Evolutionary conservation across 2,888 invertebrate species (phyloP).

Genomic region (Phalera bucephala): DNA sequence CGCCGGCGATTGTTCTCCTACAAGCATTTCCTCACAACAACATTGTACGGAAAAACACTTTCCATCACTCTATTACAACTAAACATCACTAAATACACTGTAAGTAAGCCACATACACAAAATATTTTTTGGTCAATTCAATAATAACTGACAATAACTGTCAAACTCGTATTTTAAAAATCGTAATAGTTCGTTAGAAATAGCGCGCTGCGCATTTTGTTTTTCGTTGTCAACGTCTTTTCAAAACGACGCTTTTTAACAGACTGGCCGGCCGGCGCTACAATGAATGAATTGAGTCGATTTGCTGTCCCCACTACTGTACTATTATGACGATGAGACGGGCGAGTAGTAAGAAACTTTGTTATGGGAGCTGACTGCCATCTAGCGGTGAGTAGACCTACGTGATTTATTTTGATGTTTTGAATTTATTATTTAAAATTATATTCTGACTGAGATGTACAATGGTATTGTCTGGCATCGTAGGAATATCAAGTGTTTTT

Average conservation of each 20-base stretch:
- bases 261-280: constrained; percentile 56
- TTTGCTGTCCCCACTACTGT: constrained; percentile 42
- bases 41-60: constrained; percentile 59
- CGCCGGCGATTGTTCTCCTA: constrained; percentile 78
- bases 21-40: constrained; percentile 73
- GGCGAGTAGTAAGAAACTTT: constrained; percentile 32
- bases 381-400: constrained; percentile 30
- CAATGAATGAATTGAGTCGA: constrained; percentile 62
- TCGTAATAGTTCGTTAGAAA: constrained; percentile 72
- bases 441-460: too few relatives aligned
- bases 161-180: constrained; percentile 65
- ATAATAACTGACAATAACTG: constrained; percentile 45
- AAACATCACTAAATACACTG: constrained; percentile 34
- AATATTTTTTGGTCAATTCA: constrained; percentile 18
- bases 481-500: too few relatives aligned
- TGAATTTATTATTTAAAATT: too few relatives aligned
- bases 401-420: too few relatives aligned
- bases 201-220: constrained; percentile 52
- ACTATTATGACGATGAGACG: constrained; percentile 10
- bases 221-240: constrained; percentile 18
- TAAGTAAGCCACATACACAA: constrained; percentile 28
- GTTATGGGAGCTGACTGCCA: constrained; percentile 13
- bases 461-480: too few relatives aligned
- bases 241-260: constrained; percentile 12
- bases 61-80: constrained; percentile 51